These are phyloP conservation scores for Glaucopsyche alexis DNA, from an alignment of 2,888 invertebrate genomes.

Conservation along the genomic window DNA sequence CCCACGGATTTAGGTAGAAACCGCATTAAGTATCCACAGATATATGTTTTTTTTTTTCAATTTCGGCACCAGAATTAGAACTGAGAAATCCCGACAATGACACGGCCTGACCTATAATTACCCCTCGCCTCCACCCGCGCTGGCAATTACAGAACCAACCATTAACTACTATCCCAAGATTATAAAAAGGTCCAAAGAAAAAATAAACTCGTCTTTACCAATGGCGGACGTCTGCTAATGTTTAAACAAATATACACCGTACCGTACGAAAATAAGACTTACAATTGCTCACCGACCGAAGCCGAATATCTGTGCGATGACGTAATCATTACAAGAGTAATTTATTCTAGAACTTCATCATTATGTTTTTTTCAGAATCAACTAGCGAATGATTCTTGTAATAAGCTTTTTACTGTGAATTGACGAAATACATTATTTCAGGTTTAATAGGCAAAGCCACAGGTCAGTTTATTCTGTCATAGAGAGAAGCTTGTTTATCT, in stretches of 20 bases:
- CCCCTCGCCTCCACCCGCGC: slow-evolving; percentile 52
- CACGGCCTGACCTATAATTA: slow-evolving; percentile 74
- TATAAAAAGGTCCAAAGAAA: slow-evolving; percentile 70
- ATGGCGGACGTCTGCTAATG: slow-evolving; percentile 46
- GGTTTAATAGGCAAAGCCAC: background rate
- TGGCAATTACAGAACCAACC: slow-evolving; percentile 70
- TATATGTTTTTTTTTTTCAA: slow-evolving; percentile 45
- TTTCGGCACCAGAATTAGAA: slow-evolving; percentile 59
- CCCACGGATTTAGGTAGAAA: slow-evolving; percentile 20
- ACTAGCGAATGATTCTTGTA: slow-evolving; percentile 20
- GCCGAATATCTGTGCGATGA: slow-evolving; percentile 37
- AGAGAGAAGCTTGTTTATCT: background rate
- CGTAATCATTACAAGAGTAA: slow-evolving; percentile 40
- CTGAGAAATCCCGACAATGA: slow-evolving; percentile 69
- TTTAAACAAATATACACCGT: slow-evolving; percentile 47
- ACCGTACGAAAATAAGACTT: slow-evolving; percentile 23
- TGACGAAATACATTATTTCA: background rate
- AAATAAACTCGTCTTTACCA: slow-evolving; percentile 59
- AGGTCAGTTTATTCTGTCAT: background rate
- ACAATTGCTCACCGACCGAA: slow-evolving; percentile 27
- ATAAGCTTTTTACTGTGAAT: slow-evolving; percentile 20
- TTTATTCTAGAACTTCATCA: slow-evolving; percentile 41
- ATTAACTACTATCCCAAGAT: slow-evolving; percentile 70
- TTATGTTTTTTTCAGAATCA: slow-evolving; percentile 30
- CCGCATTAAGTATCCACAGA: slow-evolving; percentile 37